These are phyloP conservation scores for Helobdella robusta DNA, from an alignment of 2,888 invertebrate species.

Conservation along the genomic window DNA sequence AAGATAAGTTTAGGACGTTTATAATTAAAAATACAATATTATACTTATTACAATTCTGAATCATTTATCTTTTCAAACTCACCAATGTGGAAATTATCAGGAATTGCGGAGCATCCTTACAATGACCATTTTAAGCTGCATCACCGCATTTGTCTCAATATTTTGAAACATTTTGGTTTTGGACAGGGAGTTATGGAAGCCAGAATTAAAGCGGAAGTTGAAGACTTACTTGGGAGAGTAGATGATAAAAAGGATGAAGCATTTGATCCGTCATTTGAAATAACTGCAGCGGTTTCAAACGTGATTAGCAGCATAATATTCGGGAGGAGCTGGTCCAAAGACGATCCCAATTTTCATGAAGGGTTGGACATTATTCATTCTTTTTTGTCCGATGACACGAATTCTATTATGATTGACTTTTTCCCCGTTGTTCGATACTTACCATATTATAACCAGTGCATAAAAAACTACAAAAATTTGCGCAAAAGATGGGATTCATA, in stretches of 20 bases:
- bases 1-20: too few species aligned
- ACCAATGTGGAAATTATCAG: too few species aligned
- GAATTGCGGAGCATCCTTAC: constrained; percentile 19
- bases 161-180: constrained; percentile 25
- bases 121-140: constrained; percentile 11
- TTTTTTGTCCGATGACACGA: neutral
- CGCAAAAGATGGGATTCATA: neutral
- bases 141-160: constrained; percentile 19
- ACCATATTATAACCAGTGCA: constrained; percentile 3
- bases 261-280: constrained; percentile 5
- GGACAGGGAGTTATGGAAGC: constrained; percentile 22
- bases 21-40: too few species aligned
- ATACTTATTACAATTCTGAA: too few species aligned
- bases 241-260: constrained; percentile 5
- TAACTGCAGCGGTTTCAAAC: constrained; percentile 15
- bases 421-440: constrained; percentile 17
- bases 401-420: neutral
- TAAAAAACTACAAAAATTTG: neutral
- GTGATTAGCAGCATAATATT: constrained; percentile 25
- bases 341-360: constrained; percentile 2
- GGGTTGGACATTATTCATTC: constrained; percentile 3
- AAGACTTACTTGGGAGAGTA: constrained; percentile 11
- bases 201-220: constrained; percentile 14
- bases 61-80: too few species aligned
- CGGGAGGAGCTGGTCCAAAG: constrained; percentile 4